A percentile compares a stretch with the other conserved stretches of the same genome.
These are phyloP conservation scores for Thymelicus acteon DNA, from an alignment of 2,888 invertebrate species.

Conservation along the genomic window DNA sequence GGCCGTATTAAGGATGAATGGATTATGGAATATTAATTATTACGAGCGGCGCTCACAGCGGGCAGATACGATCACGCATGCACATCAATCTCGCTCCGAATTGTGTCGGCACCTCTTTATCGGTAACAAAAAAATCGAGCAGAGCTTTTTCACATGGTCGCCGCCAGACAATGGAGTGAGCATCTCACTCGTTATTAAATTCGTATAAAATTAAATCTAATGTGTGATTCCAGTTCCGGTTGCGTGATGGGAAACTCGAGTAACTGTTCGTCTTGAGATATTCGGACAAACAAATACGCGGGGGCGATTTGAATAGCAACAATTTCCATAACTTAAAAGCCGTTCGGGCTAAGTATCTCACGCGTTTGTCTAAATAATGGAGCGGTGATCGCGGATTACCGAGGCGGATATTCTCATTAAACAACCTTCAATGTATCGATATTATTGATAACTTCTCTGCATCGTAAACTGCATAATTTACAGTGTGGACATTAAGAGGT, in stretches of 20 bases:
- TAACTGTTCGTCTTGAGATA: slow-evolving; percentile 68
- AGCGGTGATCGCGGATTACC: slow-evolving; percentile 4
- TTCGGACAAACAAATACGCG: slow-evolving; percentile 45
- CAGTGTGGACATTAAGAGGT: slow-evolving; percentile 56
- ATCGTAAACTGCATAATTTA: slow-evolving; percentile 74
- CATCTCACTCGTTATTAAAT: slow-evolving; percentile 83
- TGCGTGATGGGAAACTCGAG: slow-evolving; percentile 75
- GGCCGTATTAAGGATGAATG: slow-evolving; percentile 65
- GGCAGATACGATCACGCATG: slow-evolving; percentile 72
- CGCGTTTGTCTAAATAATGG: slow-evolving; percentile 29
- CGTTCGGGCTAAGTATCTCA: slow-evolving; percentile 24
- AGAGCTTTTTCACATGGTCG: slow-evolving; percentile 74
- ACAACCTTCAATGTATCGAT: slow-evolving; percentile 61
- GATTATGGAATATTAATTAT: slow-evolving; percentile 81
- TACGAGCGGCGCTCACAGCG: slow-evolving; percentile 66
- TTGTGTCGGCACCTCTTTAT: slow-evolving; percentile 82
- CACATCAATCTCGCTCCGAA: slow-evolving; percentile 77
- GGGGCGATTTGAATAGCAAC: slow-evolving; percentile 38
- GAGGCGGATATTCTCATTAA: slow-evolving; percentile 44
- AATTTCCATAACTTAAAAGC: slow-evolving; percentile 33
- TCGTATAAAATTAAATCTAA: slow-evolving; percentile 84
- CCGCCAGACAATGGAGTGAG: slow-evolving; percentile 71
- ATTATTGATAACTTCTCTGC: slow-evolving; percentile 66
- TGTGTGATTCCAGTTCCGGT: slow-evolving; percentile 82
- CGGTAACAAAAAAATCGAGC: slow-evolving; percentile 72